Evolutionary conservation across 1,140 invertebrate species (phyloP), one percentile per base, ranked within the genome.

Genomic region (Phenacoccus solenopsis): DNA sequence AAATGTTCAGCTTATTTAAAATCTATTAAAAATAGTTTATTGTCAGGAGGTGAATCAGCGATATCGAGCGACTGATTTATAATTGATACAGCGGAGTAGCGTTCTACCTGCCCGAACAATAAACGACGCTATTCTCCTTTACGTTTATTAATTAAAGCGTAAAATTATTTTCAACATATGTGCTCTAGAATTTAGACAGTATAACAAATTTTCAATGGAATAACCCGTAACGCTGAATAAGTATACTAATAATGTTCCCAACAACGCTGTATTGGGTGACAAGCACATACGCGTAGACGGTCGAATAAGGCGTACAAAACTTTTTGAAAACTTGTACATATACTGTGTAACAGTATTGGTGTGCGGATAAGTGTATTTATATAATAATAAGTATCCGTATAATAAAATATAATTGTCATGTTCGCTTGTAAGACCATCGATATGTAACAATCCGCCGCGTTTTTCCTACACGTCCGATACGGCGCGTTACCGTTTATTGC

Each of bases 1-100:
- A 64, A 64, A 64, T 64, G 59, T 64, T 64, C 59, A 25, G 59
- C 59, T 64, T 64, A 64, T 64, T 64, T 64, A 64, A 64, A 64
- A 64, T 64, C 59, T 64, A 64, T 64, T 64, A 64, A 64, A 64
- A 64, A 64, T 64, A 64, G 59, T 64, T 64, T 64, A 64, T 64
- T 64, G 59, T 64, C 1, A 27, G 22, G 9, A 64, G 22, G 22
- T 64, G 59, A 64, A 64, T 64, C 59, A 64, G 59, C 59, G 25
- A 64, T 64, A 64, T 64, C 25, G 59, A 27, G 7, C 13, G 59
- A 27, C 59, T 64, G 59, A 24, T 64, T 64, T 64, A 64, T 64
- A 64, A 64, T 64, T 64, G 59, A 64, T 64, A 10, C 59, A 24
- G 59, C 25, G 20, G 4, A 64, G 59, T 64, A 64, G 59, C 59